phyloP scores from a whole-genome alignment of 1,140 invertebrate genomes.

The Microplitis demolitor region DNA sequence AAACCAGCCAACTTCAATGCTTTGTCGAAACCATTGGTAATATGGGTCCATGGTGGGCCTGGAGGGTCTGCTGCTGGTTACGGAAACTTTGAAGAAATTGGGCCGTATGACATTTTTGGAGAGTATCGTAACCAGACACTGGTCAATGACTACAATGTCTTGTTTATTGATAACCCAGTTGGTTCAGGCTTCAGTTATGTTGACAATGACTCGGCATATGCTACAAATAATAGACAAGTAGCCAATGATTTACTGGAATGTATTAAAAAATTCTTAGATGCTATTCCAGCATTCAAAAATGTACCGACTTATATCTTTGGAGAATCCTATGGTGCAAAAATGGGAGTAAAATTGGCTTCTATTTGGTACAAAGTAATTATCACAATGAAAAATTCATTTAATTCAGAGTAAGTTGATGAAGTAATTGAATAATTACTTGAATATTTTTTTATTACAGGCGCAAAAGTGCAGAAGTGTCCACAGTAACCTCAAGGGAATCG shows the following conservation, averaged over 20 bases:
- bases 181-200: conserved; percentile 86
- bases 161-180: conserved; percentile 89
- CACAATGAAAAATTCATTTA: conserved; percentile 21
- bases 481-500: conserved; percentile 77
- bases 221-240: conserved; percentile 73
- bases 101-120: conserved; percentile 70
- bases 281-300: conserved; percentile 69
- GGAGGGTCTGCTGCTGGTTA: conserved; percentile 76
- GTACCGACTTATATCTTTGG: conserved; percentile 81
- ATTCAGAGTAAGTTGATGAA: neutral
- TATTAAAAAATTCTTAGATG: conserved; percentile 68
- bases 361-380: conserved; percentile 65
- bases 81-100: conserved; percentile 80
- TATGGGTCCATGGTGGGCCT: conserved; percentile 81
- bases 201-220: conserved; percentile 63
- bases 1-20: conserved; percentile 36
- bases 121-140: conserved; percentile 74
- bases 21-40: conserved; percentile 71
- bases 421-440: neutral
- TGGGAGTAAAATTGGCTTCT: conserved; percentile 78
- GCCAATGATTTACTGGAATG: conserved; percentile 76
- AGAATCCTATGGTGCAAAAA: conserved; percentile 90
- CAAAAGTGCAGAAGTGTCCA: conserved; percentile 67
- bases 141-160: conserved; percentile 78
- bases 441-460: conserved; percentile 61